A percentile compares a stretch with the other conserved stretches of the same genome.
Conservation (phyloP, 2,888 invertebrate species). For the Oxycera nigricornis region DNA sequence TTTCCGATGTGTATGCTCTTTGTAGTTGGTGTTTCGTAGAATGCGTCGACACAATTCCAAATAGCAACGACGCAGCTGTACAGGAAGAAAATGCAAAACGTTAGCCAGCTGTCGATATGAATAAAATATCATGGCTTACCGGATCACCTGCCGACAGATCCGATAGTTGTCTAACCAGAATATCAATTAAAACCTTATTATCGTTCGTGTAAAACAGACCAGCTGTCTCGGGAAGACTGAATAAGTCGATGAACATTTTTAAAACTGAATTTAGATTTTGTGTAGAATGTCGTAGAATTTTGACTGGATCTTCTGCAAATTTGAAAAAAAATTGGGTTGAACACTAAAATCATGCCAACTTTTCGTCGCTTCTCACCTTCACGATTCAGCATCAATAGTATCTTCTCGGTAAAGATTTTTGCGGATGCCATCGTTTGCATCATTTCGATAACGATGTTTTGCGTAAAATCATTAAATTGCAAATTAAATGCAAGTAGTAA, state of each 20-base stretch:
- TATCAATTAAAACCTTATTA: conserved; percentile 91
- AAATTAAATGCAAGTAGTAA: conserved; percentile 88
- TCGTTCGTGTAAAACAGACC: conserved; percentile 94
- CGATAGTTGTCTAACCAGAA: conserved; percentile 87
- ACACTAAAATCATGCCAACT: background rate
- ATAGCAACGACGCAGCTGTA: conserved; percentile 80
- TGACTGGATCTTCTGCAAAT: conserved; percentile 82
- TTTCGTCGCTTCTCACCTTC: conserved; percentile 76
- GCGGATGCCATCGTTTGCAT: conserved; percentile 74
- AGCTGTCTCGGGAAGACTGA: conserved; percentile 79
- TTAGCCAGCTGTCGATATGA: background rate
- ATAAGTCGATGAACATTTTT: conserved; percentile 88
- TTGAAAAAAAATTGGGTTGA: conserved; percentile 13
- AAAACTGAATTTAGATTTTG: conserved; percentile 84
- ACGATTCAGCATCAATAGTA: conserved; percentile 84
- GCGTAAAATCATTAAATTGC: conserved; percentile 74
- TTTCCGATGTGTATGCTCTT: conserved; percentile 78
- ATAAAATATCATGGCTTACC: conserved; percentile 62
- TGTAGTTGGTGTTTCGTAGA: conserved; percentile 81
- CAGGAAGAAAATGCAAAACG: conserved; percentile 45
- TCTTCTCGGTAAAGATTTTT: conserved; percentile 90
- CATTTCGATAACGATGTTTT: conserved; percentile 76
- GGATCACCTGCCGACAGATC: conserved; percentile 88
- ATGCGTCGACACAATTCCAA: conserved; percentile 81
- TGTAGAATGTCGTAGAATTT: conserved; percentile 82